Evolutionary conservation across 2,113 vertebrate species (phyloP).

Genomic region (Ameiurus melas): DNA sequence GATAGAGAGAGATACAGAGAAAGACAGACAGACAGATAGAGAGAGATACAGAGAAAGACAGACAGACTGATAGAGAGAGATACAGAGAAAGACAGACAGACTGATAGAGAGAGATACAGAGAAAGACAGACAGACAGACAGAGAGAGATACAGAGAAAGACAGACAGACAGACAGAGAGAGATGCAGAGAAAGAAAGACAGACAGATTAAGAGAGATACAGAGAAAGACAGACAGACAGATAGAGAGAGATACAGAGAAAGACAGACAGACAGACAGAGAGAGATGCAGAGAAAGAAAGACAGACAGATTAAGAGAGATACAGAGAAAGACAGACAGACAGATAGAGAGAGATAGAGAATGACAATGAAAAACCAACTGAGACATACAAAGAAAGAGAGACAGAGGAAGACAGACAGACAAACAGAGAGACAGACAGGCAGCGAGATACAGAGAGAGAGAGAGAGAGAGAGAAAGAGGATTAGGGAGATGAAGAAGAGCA

Average conservation of each 20-base stretch:
- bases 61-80: not conserved
- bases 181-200: not conserved
- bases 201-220: constrained; percentile 57
- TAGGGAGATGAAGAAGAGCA: constrained; percentile 14
- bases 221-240: constrained; percentile 50
- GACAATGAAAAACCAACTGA: not conserved
- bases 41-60: constrained; percentile 5
- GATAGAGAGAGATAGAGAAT: no score
- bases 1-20: constrained; percentile 43
- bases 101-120: not conserved
- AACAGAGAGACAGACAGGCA: not conserved
- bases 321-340: no score
- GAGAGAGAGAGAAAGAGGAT: not conserved
- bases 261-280: constrained; percentile 24
- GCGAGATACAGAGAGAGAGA: not conserved
- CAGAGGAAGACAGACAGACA: not conserved
- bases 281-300: no score
- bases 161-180: constrained; percentile 31
- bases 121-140: constrained; percentile 52
- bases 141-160: constrained; percentile 36
- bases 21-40: constrained; percentile 31
- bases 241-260: no score
- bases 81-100: not conserved
- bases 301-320: no score
- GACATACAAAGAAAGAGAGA: not conserved